Base-by-base conservation (phyloP, 2,113 vertebrate species). In the Calidris pygmaea region DNA sequence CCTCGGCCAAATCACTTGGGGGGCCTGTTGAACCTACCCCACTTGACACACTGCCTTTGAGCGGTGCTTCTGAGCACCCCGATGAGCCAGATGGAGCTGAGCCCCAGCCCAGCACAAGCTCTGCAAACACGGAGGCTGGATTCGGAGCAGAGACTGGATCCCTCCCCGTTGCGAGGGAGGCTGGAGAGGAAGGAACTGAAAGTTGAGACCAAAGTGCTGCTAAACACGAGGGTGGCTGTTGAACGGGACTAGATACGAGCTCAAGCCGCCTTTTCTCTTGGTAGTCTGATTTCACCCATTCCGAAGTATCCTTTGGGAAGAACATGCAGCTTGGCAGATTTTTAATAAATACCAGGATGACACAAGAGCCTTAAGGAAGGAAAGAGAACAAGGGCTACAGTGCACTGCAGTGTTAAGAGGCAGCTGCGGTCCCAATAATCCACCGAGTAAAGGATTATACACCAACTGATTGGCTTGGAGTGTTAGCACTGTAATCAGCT, bases 381-480 rank as follows among this genome's bases (percentile, higher is more conserved):
- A 50, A 81, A 87, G 35, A 83, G 85, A 71, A 92, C 47, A 47
- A 63, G 39, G 53, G 34, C 56, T 76, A 35, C 0, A 1, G 52
- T 77, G 59, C 32, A 18, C 52, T 86, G 45, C 41, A 60, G 39
- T 19, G 58, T 43, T 70, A 74, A 65, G 48, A 56, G 71, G 85
- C 87, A 91, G 71, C 60, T 92, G 70, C 21, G n/a, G 94, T 60
- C 52, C 48, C 3, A 14, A 35, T 94, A 97, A 97, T 89, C 91
- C 84, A 88, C 73, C 77, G 80, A 93, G 84, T 63, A 75, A 95
- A 76, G 91, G 91, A 95, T 96, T 97, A 96, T 35, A 88, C 24
- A 43, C 21, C 83, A 82, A 87, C 81, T 92, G 94, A 97, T 65
- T 94, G 76, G 84, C 81, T 92, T 88, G 65, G 74, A 93, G 86